Evolutionary conservation across 2,888 invertebrate species (phyloP), one percentile per base, ranked within the genome.

Genomic region (Catocala fraxini): DNA sequence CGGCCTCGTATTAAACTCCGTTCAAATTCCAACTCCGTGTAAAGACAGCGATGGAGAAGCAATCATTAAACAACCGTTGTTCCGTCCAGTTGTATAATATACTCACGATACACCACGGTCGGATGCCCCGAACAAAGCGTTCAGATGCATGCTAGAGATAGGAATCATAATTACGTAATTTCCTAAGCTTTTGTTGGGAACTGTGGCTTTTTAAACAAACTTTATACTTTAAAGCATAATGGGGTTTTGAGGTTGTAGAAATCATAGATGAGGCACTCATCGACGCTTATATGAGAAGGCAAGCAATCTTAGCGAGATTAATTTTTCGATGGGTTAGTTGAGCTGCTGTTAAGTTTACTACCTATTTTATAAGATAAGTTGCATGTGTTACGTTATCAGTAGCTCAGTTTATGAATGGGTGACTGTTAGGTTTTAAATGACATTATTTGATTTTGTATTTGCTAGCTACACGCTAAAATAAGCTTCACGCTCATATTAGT

Each of bases 101-200:
- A 73, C 61, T 61, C 68, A 65, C 62, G 63, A 58, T 65, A 63
- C 15, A 64, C 47, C 58, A 67, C 69, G 73, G 48, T 75, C 59
- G 52, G 71, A 47, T 71, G 68, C 51, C 51, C 51, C 12, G 57
- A 65, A 75, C 75, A 73, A 75, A 75, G 66, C 63, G 63, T 49
- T 66, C 53, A 71, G 75, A 75, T 73, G 68, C 59, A 71, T 69
- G 65, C 51, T 52, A 49, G 9, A 65, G 76, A 75, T 75, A 75
- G 13, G 48, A 13, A 56, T 73, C 66, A 73, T 75, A 71, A 75
- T 75, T 68, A 67, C 65, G 76, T 75, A 65, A 71, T 73, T 75
- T 68, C 52, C 61, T 53, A 51, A 52, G 54, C 56, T 57, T 73
- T 73, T 59, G 54, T 65, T 63, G 63, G 35, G 48, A 54, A 54